phyloP scores from a whole-genome alignment of 2,888 invertebrate species.

The Polydrusus cervinus region DNA sequence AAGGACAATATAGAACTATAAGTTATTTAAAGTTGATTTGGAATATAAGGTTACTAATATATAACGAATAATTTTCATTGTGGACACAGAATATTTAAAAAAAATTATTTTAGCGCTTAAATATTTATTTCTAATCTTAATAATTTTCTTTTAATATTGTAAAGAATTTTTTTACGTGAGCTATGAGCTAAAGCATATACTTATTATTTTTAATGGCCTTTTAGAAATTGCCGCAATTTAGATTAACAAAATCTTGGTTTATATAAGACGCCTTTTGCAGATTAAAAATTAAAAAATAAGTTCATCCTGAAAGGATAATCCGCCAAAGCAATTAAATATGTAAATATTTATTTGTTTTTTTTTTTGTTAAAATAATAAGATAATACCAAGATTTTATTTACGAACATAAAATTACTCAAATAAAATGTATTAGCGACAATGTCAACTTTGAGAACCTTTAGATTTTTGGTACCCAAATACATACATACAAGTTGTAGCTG shows the following conservation, averaged over 20 bases:
- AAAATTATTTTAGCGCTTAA: background rate
- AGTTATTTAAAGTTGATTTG: too few relatives aligned
- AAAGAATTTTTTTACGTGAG: background rate
- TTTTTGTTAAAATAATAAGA: constrained; percentile 12
- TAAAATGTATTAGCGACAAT: background rate
- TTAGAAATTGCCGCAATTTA: constrained; percentile 32
- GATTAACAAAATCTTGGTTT: constrained; percentile 32
- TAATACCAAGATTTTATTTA: background rate
- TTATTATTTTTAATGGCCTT: background rate
- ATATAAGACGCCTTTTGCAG: constrained; percentile 21
- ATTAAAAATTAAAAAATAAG: constrained; percentile 8
- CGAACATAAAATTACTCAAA: background rate
- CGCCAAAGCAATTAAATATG: background rate
- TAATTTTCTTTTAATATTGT: background rate
- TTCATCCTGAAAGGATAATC: constrained; percentile 17
- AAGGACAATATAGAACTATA: too few relatives aligned
- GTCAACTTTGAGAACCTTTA: background rate
- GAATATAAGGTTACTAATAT: too few relatives aligned
- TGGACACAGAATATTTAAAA: background rate
- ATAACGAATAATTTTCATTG: too few relatives aligned
- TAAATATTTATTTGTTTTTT: constrained; percentile 1
- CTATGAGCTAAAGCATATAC: too few relatives aligned
- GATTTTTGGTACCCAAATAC: too few relatives aligned
- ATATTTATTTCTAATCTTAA: background rate
- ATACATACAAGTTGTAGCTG: too few relatives aligned